These are phyloP conservation scores for Atta colombica DNA, from an alignment of 1,140 invertebrate species.

Conservation along the genomic window DNA sequence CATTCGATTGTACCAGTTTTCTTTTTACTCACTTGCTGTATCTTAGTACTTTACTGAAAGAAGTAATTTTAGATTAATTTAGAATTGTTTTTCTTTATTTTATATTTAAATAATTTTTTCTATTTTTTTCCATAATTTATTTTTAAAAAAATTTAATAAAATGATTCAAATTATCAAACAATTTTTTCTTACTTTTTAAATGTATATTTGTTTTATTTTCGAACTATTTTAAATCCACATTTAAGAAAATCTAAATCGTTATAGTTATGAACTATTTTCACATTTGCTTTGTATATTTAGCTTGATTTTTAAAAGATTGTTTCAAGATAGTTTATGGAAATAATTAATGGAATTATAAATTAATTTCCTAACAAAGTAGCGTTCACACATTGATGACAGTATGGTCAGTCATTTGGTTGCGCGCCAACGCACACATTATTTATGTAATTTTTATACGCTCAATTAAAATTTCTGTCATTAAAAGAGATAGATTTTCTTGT, in stretches of 20 bases:
- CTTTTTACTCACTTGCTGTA: not conserved
- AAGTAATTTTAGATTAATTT: conserved; percentile 6
- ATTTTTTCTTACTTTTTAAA: no score
- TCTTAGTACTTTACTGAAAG: not conserved
- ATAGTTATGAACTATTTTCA: not conserved
- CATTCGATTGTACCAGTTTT: not conserved
- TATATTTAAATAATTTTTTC: not conserved
- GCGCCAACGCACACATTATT: conserved; percentile 42
- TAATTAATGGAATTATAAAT: conserved; percentile 8
- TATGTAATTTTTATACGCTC: not conserved
- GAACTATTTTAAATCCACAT: not conserved
- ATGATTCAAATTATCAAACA: no score
- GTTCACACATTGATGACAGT: not conserved
- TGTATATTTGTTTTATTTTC: not conserved
- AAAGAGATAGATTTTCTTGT: not conserved
- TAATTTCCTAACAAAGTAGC: not conserved
- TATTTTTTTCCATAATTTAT: not conserved
- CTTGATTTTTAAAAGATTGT: not conserved
- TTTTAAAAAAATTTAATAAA: not conserved
- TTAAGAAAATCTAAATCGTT: not conserved
- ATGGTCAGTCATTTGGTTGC: conserved; percentile 36
- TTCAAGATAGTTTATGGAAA: not conserved
- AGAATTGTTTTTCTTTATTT: conserved; percentile 8
- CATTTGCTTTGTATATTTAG: not conserved
- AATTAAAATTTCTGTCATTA: not conserved